Evolutionary conservation across 2,113 vertebrate genomes (phyloP), one percentile per base, ranked within the genome.

Genomic region (Brachyhypopomus occidentalis): DNA sequence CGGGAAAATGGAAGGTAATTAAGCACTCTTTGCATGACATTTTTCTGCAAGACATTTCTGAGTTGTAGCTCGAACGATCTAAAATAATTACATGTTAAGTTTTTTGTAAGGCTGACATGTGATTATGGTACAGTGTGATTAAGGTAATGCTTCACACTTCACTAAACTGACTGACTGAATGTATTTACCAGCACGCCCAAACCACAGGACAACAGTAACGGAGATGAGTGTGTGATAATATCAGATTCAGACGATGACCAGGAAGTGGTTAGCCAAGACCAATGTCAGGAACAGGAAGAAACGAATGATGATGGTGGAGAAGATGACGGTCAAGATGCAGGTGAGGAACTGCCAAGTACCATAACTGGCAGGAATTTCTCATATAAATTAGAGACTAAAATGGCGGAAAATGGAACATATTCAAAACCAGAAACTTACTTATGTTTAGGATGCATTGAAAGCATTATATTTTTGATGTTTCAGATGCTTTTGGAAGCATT

Each of bases 151-250:
- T 52, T 52, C 0, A 52, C 8, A 52, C 3, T 8, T 52, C 45
- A 52, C 12, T 52, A 11, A 52, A 52, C 27, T 38, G 41, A 38
- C 34, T 69, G 19, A 17, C n/a, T 58, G 7, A 67, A 41, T 22
- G 25, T 75, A 3, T 55, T 23, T 72, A 45, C 75, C 78, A 89
- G 90, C 0, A 90, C 85, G 22, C 82, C 90, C 67, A 87, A 90
- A 86, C 71, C 88, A 34, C 83, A 89, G 6, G 86, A 88, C 77
- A 92, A 91, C 78, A 86, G 90, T 23, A 92, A 92, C 2, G 86
- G 92, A 38, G 91, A 92, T 0, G 94, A 94, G 1, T 94, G 94
- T 62, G 94, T 94, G 66, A 93, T 94, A 70, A 94, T 94, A 84
- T 94, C 94, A 0, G 94, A 94, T 88, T 94, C 94, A 0, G 94